These are phyloP conservation scores for Psophia crepitans DNA, from an alignment of 2,113 vertebrate species.

Conservation along the genomic window DNA sequence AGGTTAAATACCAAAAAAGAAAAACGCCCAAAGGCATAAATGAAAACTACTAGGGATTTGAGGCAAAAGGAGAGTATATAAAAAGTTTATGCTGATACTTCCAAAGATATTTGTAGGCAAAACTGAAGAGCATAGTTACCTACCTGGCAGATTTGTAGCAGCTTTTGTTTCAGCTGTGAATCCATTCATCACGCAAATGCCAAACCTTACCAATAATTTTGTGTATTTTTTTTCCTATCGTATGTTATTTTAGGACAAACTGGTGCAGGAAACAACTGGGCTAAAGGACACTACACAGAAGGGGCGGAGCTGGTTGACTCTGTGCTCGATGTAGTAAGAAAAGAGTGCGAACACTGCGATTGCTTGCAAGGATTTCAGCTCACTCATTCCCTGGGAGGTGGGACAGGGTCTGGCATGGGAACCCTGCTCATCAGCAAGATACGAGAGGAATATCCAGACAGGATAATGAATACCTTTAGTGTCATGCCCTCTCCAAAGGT, in stretches of 20 bases:
- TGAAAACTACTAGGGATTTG: neutral
- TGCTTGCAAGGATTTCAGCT: slow-evolving; percentile 92
- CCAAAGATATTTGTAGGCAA: neutral
- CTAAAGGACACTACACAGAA: slow-evolving; percentile 94
- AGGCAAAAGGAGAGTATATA: neutral
- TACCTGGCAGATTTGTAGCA: neutral
- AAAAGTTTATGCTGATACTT: neutral
- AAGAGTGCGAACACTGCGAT: slow-evolving; percentile 91
- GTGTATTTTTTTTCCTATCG: neutral
- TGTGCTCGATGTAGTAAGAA: slow-evolving; percentile 87
- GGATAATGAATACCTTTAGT: slow-evolving; percentile 96
- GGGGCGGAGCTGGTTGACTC: slow-evolving; percentile 92
- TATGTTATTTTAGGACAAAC: slow-evolving; percentile 84
- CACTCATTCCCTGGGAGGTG: slow-evolving; percentile 86
- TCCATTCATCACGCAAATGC: neutral
- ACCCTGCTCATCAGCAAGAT: slow-evolving; percentile 95
- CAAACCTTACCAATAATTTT: neutral
- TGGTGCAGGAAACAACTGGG: slow-evolving; percentile 95
- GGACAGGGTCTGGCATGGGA: slow-evolving; percentile 92
- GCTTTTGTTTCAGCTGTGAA: neutral
- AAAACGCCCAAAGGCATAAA: neutral
- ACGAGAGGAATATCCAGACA: slow-evolving; percentile 90
- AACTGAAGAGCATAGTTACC: neutral
- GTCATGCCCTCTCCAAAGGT: slow-evolving; percentile 96
- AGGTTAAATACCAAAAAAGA: neutral